phyloP scores from a whole-genome alignment of 2,888 invertebrate species.

The Tholera decimalis region DNA sequence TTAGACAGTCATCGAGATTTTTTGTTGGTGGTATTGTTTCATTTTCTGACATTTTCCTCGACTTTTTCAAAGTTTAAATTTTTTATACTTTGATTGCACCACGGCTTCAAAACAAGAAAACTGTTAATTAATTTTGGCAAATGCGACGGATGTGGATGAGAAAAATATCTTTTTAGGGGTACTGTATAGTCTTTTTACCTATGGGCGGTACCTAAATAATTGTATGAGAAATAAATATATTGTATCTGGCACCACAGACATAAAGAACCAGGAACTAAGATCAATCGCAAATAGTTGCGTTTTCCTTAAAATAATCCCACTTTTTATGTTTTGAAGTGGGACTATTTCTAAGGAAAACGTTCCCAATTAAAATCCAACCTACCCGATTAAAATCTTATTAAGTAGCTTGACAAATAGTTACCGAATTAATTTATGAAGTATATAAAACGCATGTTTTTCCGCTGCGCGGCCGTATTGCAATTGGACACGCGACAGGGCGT shows the following conservation, averaged over 20 bases:
- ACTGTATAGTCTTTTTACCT: not conserved
- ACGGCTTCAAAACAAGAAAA: constrained; percentile 11
- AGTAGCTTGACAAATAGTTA: constrained; percentile 38
- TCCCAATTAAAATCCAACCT: too few species aligned
- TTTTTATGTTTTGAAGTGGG: too few species aligned
- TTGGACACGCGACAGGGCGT: constrained; percentile 69
- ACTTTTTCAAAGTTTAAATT: not conserved
- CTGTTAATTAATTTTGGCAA: constrained; percentile 24
- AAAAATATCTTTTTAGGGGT: constrained; percentile 21
- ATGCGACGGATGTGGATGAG: constrained; percentile 9
- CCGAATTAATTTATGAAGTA: constrained; percentile 30
- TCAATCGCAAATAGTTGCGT: not conserved
- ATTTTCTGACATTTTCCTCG: constrained; percentile 11
- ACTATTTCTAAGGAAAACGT: too few species aligned
- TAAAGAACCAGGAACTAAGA: not conserved
- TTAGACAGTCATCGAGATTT: constrained; percentile 41
- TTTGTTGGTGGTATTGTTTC: constrained; percentile 38
- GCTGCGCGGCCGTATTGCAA: constrained; percentile 60
- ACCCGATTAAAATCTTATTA: constrained; percentile 33
- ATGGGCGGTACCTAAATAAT: not conserved
- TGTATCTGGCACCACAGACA: too few species aligned
- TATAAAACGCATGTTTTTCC: constrained; percentile 43
- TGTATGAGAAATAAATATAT: too few species aligned
- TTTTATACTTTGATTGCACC: not conserved
- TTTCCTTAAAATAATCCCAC: not conserved